A percentile compares a stretch with the other conserved stretches of the same genome.
Conservation (phyloP, 2,888 invertebrate genomes). For the Lacanobia wlatinum region DNA sequence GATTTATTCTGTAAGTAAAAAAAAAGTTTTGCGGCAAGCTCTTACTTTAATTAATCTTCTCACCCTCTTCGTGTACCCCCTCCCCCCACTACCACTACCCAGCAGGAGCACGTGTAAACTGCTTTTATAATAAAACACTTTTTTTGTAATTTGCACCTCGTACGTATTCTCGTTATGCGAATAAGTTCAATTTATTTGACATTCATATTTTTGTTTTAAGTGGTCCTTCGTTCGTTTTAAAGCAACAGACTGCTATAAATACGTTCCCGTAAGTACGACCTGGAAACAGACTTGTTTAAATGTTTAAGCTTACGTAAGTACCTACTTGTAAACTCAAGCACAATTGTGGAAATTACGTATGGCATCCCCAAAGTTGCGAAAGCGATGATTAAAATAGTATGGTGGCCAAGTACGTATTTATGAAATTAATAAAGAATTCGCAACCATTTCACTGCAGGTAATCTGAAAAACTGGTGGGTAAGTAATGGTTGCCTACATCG, state of each 20-base stretch:
- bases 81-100: neutral
- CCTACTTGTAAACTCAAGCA: neutral
- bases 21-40: conserved; percentile 44
- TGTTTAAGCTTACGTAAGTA: no score
- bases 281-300: neutral
- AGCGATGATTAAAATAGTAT: neutral
- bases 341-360: neutral
- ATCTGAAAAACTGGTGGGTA: neutral
- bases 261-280: neutral
- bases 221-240: conserved; percentile 8
- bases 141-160: conserved; percentile 36
- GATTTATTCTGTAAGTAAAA: conserved; percentile 90
- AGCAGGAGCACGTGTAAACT: conserved; percentile 11
- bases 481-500: neutral
- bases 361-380: neutral
- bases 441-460: neutral
- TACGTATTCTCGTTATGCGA: conserved; percentile 25
- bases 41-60: conserved; percentile 60
- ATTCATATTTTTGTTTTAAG: conserved; percentile 6
- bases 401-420: no score
- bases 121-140: conserved; percentile 42
- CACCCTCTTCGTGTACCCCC: neutral
- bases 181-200: conserved; percentile 12
- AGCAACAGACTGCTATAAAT: conserved; percentile 1
- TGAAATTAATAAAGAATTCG: neutral